Percentiles rank a stretch among this genome's conserved stretches.
These are phyloP conservation scores for Uloborus plumipes DNA, from an alignment of 2,888 invertebrate genomes.

Conservation along the genomic window DNA sequence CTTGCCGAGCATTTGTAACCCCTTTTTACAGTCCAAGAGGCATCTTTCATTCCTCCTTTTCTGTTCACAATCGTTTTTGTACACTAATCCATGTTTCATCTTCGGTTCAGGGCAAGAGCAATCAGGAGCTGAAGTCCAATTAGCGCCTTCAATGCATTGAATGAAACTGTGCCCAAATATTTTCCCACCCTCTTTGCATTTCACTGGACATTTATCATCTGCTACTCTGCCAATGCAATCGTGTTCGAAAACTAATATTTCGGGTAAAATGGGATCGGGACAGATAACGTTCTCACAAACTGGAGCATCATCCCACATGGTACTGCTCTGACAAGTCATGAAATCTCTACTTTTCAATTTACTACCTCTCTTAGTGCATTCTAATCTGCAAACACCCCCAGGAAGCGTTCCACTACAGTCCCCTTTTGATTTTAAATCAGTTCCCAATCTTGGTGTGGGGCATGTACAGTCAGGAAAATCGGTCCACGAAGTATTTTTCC, in stretches of 20 bases:
- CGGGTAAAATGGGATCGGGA: too few species aligned
- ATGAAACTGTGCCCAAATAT: too few species aligned
- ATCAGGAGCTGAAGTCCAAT: background rate
- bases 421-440: too few species aligned
- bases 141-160: too few species aligned
- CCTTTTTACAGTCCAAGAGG: background rate
- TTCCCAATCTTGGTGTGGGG: background rate
- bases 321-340: background rate
- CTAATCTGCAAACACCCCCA: too few species aligned
- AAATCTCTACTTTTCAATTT: too few species aligned
- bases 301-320: background rate
- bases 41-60: conserved; percentile 5
- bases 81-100: background rate
- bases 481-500: background rate
- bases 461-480: background rate
- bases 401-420: too few species aligned
- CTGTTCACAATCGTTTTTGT: conserved; percentile 11
- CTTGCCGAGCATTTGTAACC: background rate
- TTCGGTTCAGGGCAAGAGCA: too few species aligned
- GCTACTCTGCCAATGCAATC: background rate
- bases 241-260: conserved; percentile 2
- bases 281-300: too few species aligned
- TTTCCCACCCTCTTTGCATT: too few species aligned
- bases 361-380: too few species aligned
- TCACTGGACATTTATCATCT: too few species aligned